These are phyloP conservation scores for Nycticorax nycticorax DNA, from an alignment of 2,113 vertebrate genomes.

Conservation along the genomic window DNA sequence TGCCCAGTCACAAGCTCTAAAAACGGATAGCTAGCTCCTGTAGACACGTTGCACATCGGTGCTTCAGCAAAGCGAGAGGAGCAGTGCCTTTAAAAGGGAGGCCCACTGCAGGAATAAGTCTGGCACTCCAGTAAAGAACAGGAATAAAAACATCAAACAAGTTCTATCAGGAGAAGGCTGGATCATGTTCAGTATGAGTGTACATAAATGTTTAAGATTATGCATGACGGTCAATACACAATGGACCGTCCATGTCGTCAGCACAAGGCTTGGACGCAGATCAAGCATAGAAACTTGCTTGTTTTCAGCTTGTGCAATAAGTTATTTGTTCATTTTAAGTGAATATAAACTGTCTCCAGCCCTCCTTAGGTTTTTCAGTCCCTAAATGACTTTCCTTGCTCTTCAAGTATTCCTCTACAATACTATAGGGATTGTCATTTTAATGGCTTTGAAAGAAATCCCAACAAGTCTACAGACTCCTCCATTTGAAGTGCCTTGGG, in stretches of 20 bases:
- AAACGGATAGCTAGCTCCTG: accelerated
- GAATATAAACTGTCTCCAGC: not conserved
- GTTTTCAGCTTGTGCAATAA: constrained; percentile 5
- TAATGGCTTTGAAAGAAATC: not conserved
- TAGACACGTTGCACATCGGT: accelerated
- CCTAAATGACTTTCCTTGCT: not conserved
- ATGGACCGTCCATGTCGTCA: not conserved
- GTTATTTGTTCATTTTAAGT: not conserved
- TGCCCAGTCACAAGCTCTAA: not conserved
- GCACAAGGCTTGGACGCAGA: not conserved
- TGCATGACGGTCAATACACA: not conserved
- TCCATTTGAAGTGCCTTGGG: not conserved
- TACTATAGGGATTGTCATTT: too few relatives aligned
- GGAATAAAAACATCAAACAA: not conserved
- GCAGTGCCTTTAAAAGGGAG: not conserved
- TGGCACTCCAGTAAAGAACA: not conserved
- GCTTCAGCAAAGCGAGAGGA: not conserved
- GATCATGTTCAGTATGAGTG: not conserved
- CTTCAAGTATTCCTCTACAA: not conserved
- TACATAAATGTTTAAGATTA: not conserved
- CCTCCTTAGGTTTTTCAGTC: not conserved
- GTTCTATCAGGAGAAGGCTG: constrained; percentile 17
- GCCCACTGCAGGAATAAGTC: not conserved
- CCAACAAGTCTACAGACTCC: not conserved
- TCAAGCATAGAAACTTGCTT: constrained; percentile 4